These are phyloP conservation scores for Aethina tumida DNA, from an alignment of 1,140 invertebrate genomes.

Conservation along the genomic window DNA sequence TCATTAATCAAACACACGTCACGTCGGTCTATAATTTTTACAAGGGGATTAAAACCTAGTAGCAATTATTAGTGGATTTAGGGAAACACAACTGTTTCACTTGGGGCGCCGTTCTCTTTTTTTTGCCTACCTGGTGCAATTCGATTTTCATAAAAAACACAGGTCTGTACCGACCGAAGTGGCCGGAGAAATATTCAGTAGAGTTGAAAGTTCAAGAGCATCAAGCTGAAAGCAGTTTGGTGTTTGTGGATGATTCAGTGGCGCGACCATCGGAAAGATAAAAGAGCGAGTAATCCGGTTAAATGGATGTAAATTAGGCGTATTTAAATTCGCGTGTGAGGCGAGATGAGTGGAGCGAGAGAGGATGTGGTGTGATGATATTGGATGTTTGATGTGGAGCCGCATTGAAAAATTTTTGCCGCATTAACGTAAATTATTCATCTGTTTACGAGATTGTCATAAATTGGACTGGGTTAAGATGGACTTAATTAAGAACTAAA, in stretches of 20 bases:
- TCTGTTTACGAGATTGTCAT: slow-evolving; percentile 20
- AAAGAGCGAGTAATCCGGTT: slow-evolving; percentile 18
- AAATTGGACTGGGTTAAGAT: slow-evolving; percentile 19
- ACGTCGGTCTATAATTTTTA: no score
- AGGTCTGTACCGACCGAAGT: no score
- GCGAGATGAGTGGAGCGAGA: slow-evolving; percentile 24
- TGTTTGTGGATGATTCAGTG: slow-evolving; percentile 5
- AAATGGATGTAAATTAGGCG: slow-evolving; percentile 26
- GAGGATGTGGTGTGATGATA: slow-evolving; percentile 16
- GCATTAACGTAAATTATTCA: slow-evolving; percentile 23
- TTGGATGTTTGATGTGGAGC: slow-evolving; percentile 21
- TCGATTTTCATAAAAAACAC: no score
- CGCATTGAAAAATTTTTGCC: slow-evolving; percentile 20
- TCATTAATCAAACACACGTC: no score
- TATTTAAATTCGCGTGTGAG: slow-evolving; percentile 26
- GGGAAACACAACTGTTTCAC: no score
- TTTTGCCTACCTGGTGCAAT: no score
- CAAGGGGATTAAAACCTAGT: no score
- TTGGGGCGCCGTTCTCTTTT: no score
- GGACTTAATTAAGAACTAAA: slow-evolving; percentile 19
- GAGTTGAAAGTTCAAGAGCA: no score
- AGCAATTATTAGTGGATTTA: no score
- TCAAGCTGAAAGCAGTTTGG: slow-evolving; percentile 1
- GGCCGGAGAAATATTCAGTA: no score
- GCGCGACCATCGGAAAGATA: slow-evolving; percentile 16